Evolutionary conservation across 2,888 invertebrate species (phyloP), one percentile per base, ranked within the genome.

Genomic region (Physocephala rufipes): DNA sequence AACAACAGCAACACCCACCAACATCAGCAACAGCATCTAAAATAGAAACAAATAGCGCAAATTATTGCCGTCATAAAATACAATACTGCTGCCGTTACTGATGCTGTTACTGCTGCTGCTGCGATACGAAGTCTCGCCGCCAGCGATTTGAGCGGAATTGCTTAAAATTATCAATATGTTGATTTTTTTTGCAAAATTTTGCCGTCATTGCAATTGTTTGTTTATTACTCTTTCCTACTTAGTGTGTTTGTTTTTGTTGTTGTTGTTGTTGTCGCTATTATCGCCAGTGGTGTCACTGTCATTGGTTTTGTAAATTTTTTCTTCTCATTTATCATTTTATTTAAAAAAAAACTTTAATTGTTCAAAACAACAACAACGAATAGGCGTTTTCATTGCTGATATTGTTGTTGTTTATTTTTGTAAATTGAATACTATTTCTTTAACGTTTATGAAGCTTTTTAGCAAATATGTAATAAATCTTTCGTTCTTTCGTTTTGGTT

Each of bases 141-240:
- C 47, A 64, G 45, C 36, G 36, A 16, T 67, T 68, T 61, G 28
- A 59, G 51, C 36, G 63, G 9, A 63, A 47, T 36, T 55, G 69
- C 69, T 24, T 45, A 43, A 63, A n/a, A 62, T 65, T 61, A 59
- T 59, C 59, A 55, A 65, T 62, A 62, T 69, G 62, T 69, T 61
- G 68, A n/a, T n/a, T n/a, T n/a, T n/a, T n/a, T n/a, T n/a, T n/a
- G n/a, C n/a, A n/a, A n/a, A n/a, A n/a, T n/a, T n/a, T n/a, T n/a
- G n/a, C n/a, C n/a, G n/a, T n/a, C n/a, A n/a, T n/a, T n/a, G n/a
- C n/a, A n/a, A n/a, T n/a, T n/a, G n/a, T n/a, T n/a, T n/a, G n/a
- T n/a, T n/a, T n/a, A n/a, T n/a, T n/a, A n/a, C n/a, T n/a, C n/a
- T n/a, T n/a, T n/a, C n/a, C n/a, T n/a, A n/a, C n/a, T n/a, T n/a